phyloP scores from a whole-genome alignment of 2,797 vertebrate species.

The Sarcoramphus papa region DNA sequence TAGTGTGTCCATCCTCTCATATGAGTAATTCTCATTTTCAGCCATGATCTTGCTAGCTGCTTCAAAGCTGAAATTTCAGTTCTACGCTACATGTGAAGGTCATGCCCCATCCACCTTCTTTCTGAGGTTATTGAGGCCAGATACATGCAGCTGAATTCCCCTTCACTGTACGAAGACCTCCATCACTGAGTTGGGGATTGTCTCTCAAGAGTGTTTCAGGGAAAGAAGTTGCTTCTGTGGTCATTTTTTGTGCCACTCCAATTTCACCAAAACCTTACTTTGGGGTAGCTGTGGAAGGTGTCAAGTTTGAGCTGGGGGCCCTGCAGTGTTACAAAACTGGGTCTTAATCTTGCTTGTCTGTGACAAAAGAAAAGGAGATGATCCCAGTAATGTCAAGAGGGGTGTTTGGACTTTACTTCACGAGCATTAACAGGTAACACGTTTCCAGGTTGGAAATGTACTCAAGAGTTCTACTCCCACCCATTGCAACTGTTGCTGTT shows the following conservation, averaged over 20 bases:
- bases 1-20: neutral
- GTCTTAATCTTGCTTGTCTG: neutral
- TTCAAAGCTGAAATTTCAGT: neutral
- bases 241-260: neutral
- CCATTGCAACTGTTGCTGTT: rapidly evolving
- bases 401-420: neutral
- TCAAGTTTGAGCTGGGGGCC: neutral
- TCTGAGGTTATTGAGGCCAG: neutral
- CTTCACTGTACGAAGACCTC: neutral
- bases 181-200: neutral
- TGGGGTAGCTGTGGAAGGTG: neutral
- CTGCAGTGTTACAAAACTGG: neutral
- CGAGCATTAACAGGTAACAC: rapidly evolving
- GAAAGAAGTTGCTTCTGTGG: neutral
- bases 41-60: neutral
- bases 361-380: neutral
- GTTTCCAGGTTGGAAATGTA: neutral
- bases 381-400: neutral
- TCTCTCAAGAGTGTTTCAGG: neutral
- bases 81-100: rapidly evolving
- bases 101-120: neutral
- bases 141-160: neutral
- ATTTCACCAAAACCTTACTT: neutral
- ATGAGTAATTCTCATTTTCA: neutral
- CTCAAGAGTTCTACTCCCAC: neutral